Conservation (phyloP, 2,888 invertebrate genomes). For the Cinara cedri region DNA sequence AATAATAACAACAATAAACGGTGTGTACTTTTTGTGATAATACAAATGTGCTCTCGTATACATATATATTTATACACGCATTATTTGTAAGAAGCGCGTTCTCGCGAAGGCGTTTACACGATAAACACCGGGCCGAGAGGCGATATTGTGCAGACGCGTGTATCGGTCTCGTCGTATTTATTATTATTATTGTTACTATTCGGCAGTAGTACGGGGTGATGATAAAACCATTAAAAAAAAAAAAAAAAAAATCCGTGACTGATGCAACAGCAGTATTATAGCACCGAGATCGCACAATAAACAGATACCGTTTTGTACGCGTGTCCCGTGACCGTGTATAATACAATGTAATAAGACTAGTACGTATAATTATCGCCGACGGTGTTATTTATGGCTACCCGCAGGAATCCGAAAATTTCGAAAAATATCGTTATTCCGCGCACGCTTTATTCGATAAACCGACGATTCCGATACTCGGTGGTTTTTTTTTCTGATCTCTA, state of each 20-base stretch:
- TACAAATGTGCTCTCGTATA: not conserved
- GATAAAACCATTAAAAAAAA: constrained; percentile 9
- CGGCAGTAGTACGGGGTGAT: not conserved
- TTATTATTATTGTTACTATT: too few relatives aligned
- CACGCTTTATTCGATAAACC: too few relatives aligned
- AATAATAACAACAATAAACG: too few relatives aligned
- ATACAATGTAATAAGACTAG: too few relatives aligned
- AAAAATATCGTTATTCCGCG: too few relatives aligned
- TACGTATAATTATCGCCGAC: too few relatives aligned
- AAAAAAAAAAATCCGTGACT: constrained; percentile 5
- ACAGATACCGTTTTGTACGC: constrained; percentile 15
- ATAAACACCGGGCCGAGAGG: constrained; percentile 47
- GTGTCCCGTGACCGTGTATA: too few relatives aligned
- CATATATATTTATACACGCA: not conserved
- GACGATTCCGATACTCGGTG: too few relatives aligned
- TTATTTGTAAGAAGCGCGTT: not conserved
- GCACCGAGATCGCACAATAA: not conserved
- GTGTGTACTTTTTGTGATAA: too few relatives aligned
- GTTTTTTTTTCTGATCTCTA: too few relatives aligned
- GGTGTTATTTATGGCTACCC: too few relatives aligned
- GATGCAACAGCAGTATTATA: not conserved
- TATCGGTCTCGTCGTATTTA: not conserved
- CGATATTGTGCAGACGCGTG: constrained; percentile 30
- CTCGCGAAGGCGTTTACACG: not conserved
- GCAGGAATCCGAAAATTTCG: too few relatives aligned